phyloP scores from a whole-genome alignment of 2,888 invertebrate species.

The Ormyrus labotus region DNA sequence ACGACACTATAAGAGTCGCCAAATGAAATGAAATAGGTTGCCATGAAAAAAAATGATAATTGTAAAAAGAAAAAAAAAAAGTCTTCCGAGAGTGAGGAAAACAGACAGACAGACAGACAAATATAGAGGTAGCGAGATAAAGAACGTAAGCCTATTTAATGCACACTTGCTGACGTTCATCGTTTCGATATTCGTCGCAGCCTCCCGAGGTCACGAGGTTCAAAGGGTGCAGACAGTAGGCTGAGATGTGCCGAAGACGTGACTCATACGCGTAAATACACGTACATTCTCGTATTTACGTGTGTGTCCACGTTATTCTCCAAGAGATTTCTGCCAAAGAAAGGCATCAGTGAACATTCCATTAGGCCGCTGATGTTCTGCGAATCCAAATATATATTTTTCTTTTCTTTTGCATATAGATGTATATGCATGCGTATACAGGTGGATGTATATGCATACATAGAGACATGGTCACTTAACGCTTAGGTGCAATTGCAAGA shows the following conservation, averaged over 20 bases:
- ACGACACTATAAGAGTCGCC: conserved; percentile 26
- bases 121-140: not conserved
- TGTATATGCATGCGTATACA: no score
- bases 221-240: conserved; percentile 68
- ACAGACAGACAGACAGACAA: conserved; percentile 10
- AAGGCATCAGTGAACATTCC: conserved; percentile 44
- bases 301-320: not conserved
- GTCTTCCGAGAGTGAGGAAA: not conserved
- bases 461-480: conserved; percentile 3
- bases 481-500: conserved; percentile 45
- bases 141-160: conserved; percentile 37
- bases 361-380: conserved; percentile 18
- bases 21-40: conserved; percentile 1
- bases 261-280: conserved; percentile 9
- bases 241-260: conserved; percentile 64
- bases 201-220: conserved; percentile 30
- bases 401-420: not conserved
- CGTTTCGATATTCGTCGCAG: conserved; percentile 12
- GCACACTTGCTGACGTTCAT: conserved; percentile 36
- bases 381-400: conserved; percentile 9
- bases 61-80: not conserved
- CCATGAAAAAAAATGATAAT: not conserved
- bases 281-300: conserved; percentile 13
- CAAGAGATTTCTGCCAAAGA: not conserved
- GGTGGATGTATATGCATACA: not conserved